phyloP scores from a whole-genome alignment of 2,888 invertebrate species.

The Callyntrura sp. region DNA sequence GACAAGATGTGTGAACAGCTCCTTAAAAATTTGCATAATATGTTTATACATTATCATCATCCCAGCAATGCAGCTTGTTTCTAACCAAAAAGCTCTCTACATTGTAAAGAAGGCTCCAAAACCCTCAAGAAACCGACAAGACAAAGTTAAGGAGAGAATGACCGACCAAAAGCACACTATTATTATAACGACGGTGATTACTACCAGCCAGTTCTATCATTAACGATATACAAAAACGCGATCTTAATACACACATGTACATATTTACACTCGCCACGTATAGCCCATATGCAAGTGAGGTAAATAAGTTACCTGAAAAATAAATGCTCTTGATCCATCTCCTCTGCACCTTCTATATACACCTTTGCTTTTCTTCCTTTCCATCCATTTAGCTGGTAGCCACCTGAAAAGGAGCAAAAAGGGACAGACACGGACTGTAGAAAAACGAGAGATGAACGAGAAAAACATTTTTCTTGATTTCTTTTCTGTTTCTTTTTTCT shows the following conservation, averaged over 20 bases:
- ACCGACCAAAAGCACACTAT: constrained; percentile 7
- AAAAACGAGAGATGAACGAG: neutral
- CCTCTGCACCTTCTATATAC: neutral
- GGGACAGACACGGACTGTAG: neutral
- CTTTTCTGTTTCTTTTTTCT: too few relatives aligned
- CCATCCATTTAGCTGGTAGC: neutral
- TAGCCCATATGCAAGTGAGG: too few relatives aligned
- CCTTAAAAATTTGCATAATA: neutral
- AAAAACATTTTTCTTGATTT: neutral
- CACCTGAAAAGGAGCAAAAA: neutral
- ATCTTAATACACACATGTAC: neutral
- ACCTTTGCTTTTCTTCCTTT: too few relatives aligned
- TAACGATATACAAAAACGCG: neutral
- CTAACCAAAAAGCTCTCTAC: neutral
- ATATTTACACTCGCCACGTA: too few relatives aligned
- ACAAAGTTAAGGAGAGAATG: neutral
- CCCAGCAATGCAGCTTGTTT: neutral
- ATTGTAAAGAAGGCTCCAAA: too few relatives aligned
- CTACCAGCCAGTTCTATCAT: neutral
- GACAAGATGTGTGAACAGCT: too few relatives aligned
- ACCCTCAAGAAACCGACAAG: neutral
- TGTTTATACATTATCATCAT: neutral
- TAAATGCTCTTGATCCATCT: neutral
- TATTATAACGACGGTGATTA: constrained; percentile 40
- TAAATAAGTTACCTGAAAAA: neutral